Base-by-base conservation (phyloP, 1,140 invertebrate species). In the Coptotermes formosanus region DNA sequence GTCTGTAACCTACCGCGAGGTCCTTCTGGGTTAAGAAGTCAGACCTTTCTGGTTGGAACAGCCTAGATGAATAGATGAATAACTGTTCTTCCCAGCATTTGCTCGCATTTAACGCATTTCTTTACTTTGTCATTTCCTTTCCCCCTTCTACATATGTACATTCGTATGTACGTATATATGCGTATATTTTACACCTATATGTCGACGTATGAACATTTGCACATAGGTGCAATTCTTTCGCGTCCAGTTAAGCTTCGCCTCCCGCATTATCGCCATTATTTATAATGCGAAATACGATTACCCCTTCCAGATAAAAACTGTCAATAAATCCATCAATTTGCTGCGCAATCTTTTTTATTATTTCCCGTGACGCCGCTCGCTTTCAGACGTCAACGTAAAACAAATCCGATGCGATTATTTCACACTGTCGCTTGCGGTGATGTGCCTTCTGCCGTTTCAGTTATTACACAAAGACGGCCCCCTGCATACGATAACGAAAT, bases 251-350 rank as follows among this genome's bases (percentile, higher is more conserved):
- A 69, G 64, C 64, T 69, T n/a, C 12, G 64, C 64, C 14, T 25
- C 64, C 25, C 21, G 64, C 64, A 69, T 69, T 69, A 69, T 30
- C 6, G 64, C 64, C n/a, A 69, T 69, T 69, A 69, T 69, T 69
- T 69, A 69, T 69, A n/a, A 30, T 25, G 64, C 64, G 64, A 25
- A 69, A 69, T 69, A 69, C 64, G 64, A 69, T 69, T 69, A 69
- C 64, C 64, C 64, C 64, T 21, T 69, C 64, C 64, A 69, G 64
- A 30, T 69, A 30, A 30, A 30, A 69, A 69, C 64, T 69, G 64
- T n/a, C 64, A 69, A 69, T 69, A 69, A 69, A 69, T 69, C 64
- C 25, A 69, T 69, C 64, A 69, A 69, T 69, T 69, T 69, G 64
- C 64, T 69, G 64, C 14, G 64, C 64, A 25, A 69, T 69, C 64